Evolutionary conservation across 2,113 vertebrate genomes (phyloP), one percentile per base, ranked within the genome.

Genomic region (Clarias gariepinus): DNA sequence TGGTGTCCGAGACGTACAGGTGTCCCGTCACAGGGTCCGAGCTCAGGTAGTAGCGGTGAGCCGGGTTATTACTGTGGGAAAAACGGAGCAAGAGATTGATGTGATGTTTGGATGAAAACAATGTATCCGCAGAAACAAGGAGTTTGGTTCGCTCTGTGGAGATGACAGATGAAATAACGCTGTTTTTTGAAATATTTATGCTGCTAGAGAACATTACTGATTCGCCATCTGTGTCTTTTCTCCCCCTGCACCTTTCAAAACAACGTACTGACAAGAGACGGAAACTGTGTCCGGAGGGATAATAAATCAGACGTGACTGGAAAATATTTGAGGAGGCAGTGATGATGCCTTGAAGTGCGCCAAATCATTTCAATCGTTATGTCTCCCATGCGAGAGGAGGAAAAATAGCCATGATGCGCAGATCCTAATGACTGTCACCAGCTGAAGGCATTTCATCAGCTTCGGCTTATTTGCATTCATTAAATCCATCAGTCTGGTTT

Each of bases 1-100:
- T 99, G 1, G 98, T 99, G 96, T 99, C 98, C 0, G 98, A 99
- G 86, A 99, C 96, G 0, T 97, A 99, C 88, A 99, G 87, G 90
- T 98, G 97, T 85, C 98, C 98, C 0, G 95, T 96, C 74, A 99
- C 97, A 0, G 98, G 98, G 88, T 99, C 97, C 0, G 97, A 97
- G 4, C 97, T 95, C 23, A 99, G 95, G 95, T 98, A 99, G 92
- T 99, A 99, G 41, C 97, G 95, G 87, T 99, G 98, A 63, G 98
- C 97, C 1, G 98, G 97, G 94, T 99, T 99, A 95, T 97, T 99
- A 89, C 98, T 99, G 96, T 83, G 90, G 61, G 71, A 73, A 47
- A 83, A 63, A 85, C 58, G 7, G 47, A 55, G 53, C 18, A 33
- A 52, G 64, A 68, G 52, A 53, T 77, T 18, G n/a, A 28, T 36